phyloP scores from a whole-genome alignment of 2,797 vertebrate species.

The Paedocypris micromegethes region DNA sequence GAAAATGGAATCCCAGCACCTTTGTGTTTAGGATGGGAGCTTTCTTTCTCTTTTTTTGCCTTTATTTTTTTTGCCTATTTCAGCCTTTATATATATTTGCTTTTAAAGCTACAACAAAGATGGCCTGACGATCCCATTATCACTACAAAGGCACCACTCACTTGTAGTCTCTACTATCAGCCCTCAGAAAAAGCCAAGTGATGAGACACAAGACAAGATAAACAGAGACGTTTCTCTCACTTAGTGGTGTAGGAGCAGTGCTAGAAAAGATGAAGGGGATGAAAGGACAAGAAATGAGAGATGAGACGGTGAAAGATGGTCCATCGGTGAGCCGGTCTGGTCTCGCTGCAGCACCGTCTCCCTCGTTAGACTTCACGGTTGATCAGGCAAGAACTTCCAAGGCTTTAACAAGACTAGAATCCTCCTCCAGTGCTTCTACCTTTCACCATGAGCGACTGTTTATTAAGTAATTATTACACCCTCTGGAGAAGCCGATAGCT shows the following conservation, averaged over 20 bases:
- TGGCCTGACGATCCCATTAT: slow-evolving; percentile 62
- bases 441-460: slow-evolving; percentile 5
- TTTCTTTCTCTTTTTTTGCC: slow-evolving; percentile 18
- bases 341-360: slow-evolving; percentile 7
- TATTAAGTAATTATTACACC: background rate
- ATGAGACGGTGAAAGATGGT: slow-evolving; percentile 17
- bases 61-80: background rate
- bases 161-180: slow-evolving; percentile 48
- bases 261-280: slow-evolving; percentile 37
- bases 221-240: slow-evolving; percentile 60
- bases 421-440: background rate
- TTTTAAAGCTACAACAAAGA: slow-evolving; percentile 59
- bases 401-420: background rate
- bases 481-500: background rate
- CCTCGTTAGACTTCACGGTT: slow-evolving; percentile 10
- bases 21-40: slow-evolving; percentile 32
- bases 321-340: background rate
- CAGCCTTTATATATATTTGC: background rate
- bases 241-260: slow-evolving; percentile 36
- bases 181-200: slow-evolving; percentile 43
- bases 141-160: slow-evolving; percentile 62
- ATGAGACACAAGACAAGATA: slow-evolving; percentile 55
- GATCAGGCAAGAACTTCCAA: background rate
- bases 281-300: slow-evolving; percentile 7
- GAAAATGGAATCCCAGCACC: slow-evolving; percentile 35